A percentile compares a stretch with the other conserved stretches of the same genome.
Evolutionary conservation across 2,113 vertebrate genomes (phyloP).

Genomic region (Phrynosoma platyrhinos): DNA sequence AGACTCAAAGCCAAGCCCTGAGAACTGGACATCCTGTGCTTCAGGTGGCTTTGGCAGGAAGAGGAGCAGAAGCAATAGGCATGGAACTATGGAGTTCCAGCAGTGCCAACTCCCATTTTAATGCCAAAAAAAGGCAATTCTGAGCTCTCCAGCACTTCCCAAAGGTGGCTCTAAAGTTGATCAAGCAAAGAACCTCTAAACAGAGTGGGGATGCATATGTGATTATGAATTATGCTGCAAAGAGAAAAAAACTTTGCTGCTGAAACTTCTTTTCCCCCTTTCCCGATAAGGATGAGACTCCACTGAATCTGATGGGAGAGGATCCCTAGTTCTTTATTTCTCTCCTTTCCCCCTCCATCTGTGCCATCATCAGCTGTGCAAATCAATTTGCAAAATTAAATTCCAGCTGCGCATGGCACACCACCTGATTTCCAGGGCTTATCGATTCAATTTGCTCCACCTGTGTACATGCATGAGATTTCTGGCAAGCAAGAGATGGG

Average conservation of each 20-base stretch:
- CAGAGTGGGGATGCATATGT: neutral
- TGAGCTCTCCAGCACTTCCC: neutral
- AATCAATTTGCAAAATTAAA: constrained; percentile 29
- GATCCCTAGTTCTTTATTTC: neutral
- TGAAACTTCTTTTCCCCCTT: neutral
- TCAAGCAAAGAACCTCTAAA: neutral
- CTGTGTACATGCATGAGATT: neutral
- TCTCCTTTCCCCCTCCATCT: neutral
- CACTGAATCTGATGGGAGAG: neutral
- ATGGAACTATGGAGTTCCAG: no score
- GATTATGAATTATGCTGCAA: neutral
- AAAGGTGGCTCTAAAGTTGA: neutral
- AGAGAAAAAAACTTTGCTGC: neutral
- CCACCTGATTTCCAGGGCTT: neutral
- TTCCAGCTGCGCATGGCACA: neutral
- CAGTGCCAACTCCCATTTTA: neutral
- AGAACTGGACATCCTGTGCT: no score
- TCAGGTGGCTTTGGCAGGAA: no score
- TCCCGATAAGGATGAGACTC: neutral
- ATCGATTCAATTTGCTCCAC: constrained; percentile 8
- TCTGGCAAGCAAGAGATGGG: neutral
- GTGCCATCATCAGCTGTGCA: neutral
- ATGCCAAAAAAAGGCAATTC: neutral
- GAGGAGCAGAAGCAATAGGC: no score
- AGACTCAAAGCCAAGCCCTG: no score